Base-by-base conservation (phyloP, 2,888 invertebrate species). In the Eupithecia pulchellata region DNA sequence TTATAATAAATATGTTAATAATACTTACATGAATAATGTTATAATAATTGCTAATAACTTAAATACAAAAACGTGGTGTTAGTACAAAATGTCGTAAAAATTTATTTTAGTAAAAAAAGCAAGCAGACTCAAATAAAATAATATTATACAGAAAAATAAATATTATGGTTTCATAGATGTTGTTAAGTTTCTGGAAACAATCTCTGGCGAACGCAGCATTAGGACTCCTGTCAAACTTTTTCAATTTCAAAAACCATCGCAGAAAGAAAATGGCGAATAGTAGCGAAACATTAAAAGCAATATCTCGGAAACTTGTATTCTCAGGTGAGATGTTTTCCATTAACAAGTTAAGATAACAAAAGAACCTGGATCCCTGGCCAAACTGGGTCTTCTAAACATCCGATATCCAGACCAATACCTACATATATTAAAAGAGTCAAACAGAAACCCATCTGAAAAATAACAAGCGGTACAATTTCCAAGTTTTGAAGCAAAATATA, bases 191-290 rank as follows among this genome's bases (percentile, higher is more conserved):
- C 25, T 20, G 25, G n/a, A 47, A 55, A 66, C 29, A 68, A 57
- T 57, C 61, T 70, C 68, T 57, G 39, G 64, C 25, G 78, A 73
- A 71, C 75, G 60, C 55, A 61, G 58, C 70, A 69, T 74, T 74
- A 70, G 60, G 71, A 72, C 65, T 72, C 70, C 57, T 76, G 78
- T 77, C 77, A 79, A 83, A 83, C 77, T 81, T 83, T 82, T 81
- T 81, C 82, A 83, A 83, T 83, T 81, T 80, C 70, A 76, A 74
- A 68, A 70, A 73, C 57, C 63, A 64, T 9, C 70, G 73, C 69
- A 72, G 74, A 72, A 77, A 73, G 73, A 65, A 74, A 77, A 77
- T 76, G 65, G 72, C 69, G 39, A 62, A 60, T 66, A 71, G 71
- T 62, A 55, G 66, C 57, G 42, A 39, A 64, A 64, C 67, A 71